Evolutionary conservation across 2,113 vertebrate genomes (phyloP).

Genomic region (Psittacus erithacus): DNA sequence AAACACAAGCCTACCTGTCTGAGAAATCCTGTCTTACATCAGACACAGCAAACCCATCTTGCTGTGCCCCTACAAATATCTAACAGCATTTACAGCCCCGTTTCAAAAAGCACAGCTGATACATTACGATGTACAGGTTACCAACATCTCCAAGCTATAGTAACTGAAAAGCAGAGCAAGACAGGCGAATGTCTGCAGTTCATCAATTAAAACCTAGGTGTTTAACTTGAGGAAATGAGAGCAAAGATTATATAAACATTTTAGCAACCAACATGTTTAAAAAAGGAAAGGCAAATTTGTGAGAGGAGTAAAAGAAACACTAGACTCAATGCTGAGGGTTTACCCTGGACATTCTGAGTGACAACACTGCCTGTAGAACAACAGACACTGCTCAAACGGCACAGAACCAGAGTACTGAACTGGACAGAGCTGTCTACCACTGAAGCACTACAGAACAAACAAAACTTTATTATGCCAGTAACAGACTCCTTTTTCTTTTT

Average conservation of each 20-base stretch:
- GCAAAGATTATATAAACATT: background rate
- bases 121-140: background rate
- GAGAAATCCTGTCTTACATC: background rate
- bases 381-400: background rate
- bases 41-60: background rate
- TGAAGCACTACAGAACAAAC: background rate
- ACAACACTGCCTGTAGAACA: background rate
- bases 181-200: background rate
- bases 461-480: background rate
- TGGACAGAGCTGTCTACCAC: background rate
- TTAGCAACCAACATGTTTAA: background rate
- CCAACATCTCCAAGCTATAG: background rate
- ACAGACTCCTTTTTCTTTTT: background rate
- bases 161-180: background rate
- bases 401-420: background rate
- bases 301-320: background rate
- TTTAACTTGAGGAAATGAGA: background rate
- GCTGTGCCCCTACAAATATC: background rate
- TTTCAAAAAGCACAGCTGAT: background rate
- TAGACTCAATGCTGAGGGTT: background rate
- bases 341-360: background rate
- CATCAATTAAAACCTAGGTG: conserved; percentile 40
- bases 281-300: background rate
- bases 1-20: background rate
- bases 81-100: background rate